Evolutionary conservation across 2,888 invertebrate species (phyloP), one percentile per base, ranked within the genome.

Genomic region (Chalcis sispes): DNA sequence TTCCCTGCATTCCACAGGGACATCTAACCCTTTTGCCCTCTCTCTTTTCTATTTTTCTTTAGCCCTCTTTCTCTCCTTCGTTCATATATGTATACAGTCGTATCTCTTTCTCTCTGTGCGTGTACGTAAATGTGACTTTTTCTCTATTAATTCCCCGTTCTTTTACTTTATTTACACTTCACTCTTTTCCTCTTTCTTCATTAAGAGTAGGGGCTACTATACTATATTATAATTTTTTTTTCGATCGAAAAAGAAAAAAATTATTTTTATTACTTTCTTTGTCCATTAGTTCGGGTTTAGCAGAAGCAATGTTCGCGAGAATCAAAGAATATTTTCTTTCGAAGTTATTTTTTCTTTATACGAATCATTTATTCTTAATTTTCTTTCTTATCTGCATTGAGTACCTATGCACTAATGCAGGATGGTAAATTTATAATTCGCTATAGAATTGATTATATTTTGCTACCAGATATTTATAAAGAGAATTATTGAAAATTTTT

Each of bases 1-100:
- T 62, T 72, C 72, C 66, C 72, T 66, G 52, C 79, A 77, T 76
- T 77, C 79, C 77, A 72, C 71, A 62, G 74, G 72, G 76, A 74
- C 66, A 48, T 70, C 59, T 77, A 72, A 62, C 79, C 71, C 61
- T 71, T 64, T 46, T 27, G 25, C 13, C 23, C 23, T 36, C 64
- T 18, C 23, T 50, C 69, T 59, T 46, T 56, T 5, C 56, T n/a
- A 40, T 23, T 40, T 23, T 36, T 36, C 10, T 36, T 36, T 36
- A 36, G 36, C 10, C 10, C 36, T 10, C 10, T 36, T 36, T 36
- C 36, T 10, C 10, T 36, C 10, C 2, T 36, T 36, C 23, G 20
- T 42, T 1, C n/a, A 10, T n/a, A 40, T 23, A 23, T 23, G 4
- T 36, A 7, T 36, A 7, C 10, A 36, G 36, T 36, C 10, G 5